A percentile compares a stretch with the other conserved stretches of the same genome.
These are phyloP conservation scores for Cyclopterus lumpus DNA, from an alignment of 2,797 vertebrate genomes.

Conservation along the genomic window DNA sequence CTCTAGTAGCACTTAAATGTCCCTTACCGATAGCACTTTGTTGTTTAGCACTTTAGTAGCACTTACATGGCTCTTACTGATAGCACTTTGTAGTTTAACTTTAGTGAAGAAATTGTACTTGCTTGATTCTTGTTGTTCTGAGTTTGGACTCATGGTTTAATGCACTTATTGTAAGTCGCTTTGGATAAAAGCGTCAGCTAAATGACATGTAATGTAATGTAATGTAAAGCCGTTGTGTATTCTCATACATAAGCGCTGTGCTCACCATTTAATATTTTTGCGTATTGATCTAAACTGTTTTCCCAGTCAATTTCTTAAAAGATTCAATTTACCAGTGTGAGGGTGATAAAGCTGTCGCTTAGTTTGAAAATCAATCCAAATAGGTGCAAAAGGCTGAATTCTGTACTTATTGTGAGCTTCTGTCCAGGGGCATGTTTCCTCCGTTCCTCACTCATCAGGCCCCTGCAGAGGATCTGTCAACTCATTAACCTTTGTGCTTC, in stretches of 20 bases:
- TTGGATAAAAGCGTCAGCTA: no score
- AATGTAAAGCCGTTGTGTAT: constrained; percentile 20
- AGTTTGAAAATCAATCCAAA: constrained; percentile 27
- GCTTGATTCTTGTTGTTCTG: no score
- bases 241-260: not conserved
- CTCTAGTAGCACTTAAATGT: no score
- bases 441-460: constrained; percentile 29
- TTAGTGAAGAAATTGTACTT: no score
- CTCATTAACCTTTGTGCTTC: constrained; percentile 76
- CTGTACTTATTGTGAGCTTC: not conserved
- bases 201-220: no score
- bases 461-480: constrained; percentile 53
- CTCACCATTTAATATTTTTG: not conserved
- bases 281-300: not conserved
- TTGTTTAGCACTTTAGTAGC: no score
- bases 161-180: no score
- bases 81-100: no score
- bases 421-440: constrained; percentile 22
- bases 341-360: not conserved
- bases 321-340: constrained; percentile 1
- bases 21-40: no score
- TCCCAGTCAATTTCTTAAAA: constrained; percentile 1
- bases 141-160: no score
- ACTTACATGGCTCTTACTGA: no score
- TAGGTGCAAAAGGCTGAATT: not conserved